Percentiles rank a stretch among this genome's conserved stretches.
Evolutionary conservation across 2,113 vertebrate species (phyloP).

Genomic region (Lipophrys pholis): DNA sequence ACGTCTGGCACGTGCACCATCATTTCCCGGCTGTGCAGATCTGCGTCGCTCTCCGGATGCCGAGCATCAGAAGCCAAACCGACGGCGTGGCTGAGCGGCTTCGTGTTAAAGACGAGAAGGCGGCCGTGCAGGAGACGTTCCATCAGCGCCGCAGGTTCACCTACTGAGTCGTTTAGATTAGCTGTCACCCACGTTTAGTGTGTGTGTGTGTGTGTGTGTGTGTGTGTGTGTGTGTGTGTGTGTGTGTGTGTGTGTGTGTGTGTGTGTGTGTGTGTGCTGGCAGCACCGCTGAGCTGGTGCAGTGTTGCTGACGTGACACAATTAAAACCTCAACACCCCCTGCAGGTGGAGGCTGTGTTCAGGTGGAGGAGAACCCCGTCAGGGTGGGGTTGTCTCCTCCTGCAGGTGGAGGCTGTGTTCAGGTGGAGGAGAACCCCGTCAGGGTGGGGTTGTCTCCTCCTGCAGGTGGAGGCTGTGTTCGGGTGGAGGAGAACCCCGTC

Average conservation of each 20-base stretch:
- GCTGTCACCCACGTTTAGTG: constrained; percentile 79
- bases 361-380: constrained; percentile 15
- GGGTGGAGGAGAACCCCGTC: too few relatives aligned
- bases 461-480: constrained; percentile 73
- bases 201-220: constrained; percentile 30
- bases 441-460: too few relatives aligned
- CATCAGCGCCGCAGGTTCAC: constrained; percentile 74
- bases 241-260: constrained; percentile 30
- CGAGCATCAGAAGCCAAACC: constrained; percentile 74
- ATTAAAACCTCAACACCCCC: constrained; percentile 67
- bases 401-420: too few relatives aligned
- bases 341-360: constrained; percentile 70
- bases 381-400: too few relatives aligned
- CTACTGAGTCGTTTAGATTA: constrained; percentile 83
- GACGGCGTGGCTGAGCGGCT: constrained; percentile 79
- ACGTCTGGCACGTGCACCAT: too few relatives aligned
- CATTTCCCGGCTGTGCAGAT: constrained; percentile 35
- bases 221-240: constrained; percentile 43
- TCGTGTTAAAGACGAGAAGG: constrained; percentile 70
- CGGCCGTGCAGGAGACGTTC: constrained; percentile 80
- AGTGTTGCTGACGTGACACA: constrained; percentile 73
- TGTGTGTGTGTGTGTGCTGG: constrained; percentile 51
- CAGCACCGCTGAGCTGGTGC: constrained; percentile 73
- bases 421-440: too few relatives aligned
- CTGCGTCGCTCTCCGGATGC: constrained; percentile 39